phyloP scores from a whole-genome alignment of 2,797 vertebrate species.

The Coregonus ussuriensis region DNA sequence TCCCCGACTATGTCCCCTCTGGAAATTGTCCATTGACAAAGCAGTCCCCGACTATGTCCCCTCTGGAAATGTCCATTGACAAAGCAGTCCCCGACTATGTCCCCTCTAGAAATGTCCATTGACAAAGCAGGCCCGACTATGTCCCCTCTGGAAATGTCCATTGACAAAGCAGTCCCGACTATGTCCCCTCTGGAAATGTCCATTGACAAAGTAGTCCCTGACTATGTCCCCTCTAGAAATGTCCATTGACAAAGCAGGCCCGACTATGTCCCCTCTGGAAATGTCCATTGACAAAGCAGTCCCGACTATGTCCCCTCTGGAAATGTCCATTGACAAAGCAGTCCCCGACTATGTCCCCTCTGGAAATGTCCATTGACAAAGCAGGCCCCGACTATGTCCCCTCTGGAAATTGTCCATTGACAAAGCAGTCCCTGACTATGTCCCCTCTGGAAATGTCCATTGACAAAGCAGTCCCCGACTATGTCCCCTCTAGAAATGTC shows the following conservation, averaged over 20 bases:
- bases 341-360: background rate
- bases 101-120: background rate
- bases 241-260: too few relatives aligned
- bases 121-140: background rate
- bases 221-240: conserved; percentile 5
- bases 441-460: background rate
- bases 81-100: background rate
- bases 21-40: background rate
- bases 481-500: background rate
- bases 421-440: background rate
- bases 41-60: conserved; percentile 2
- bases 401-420: background rate
- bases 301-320: conserved; percentile 1
- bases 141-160: conserved; percentile 3
- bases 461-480: background rate
- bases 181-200: conserved; percentile 6
- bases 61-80: background rate
- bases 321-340: background rate
- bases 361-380: background rate
- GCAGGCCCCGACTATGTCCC: conserved; percentile 2
- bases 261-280: conserved; percentile 6
- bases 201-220: background rate
- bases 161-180: background rate
- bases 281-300: background rate
- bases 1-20: background rate